Evolutionary conservation across 2,797 vertebrate genomes (phyloP), one percentile per base, ranked within the genome.

Genomic region (Leucoraja ocellata): DNA sequence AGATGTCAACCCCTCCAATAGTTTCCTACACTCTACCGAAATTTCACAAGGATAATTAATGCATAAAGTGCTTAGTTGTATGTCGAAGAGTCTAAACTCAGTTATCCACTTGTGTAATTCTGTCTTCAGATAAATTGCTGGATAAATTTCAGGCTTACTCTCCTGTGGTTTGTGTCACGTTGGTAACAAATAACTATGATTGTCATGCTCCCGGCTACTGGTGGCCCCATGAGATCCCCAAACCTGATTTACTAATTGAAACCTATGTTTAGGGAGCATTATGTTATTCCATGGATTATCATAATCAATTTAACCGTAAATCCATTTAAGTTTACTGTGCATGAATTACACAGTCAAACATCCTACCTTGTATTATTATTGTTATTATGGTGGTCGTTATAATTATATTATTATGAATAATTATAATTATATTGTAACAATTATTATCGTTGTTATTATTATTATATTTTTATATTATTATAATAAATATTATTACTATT

Each of bases 171-270:
- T 79, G 14, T 4, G 4, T 16, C 78, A 39, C 21, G 78, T 25
- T 61, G 81, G n/a, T 84, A 84, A 84, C 81, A 84, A 84, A n/a
- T 84, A 84, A 84, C 11, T 61, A 80, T 80, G 21, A 36, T 18
- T 80, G 78, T 39, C 32, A 46, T 13, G 8, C 36, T 18, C 36
- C 46, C 78, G 46, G 9, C 36, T 80, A 28, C 25, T n/a, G 54
- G 0, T 13, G n/a, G 25, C 32, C 18, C 28, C 32, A 7, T 88
- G 84, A 32, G 61, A 63, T 6, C n/a, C 36, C 36, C 11, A 13
- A n/a, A 58, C 3, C 58, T 65, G 36, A 10, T 32, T 88, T 63
- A 32, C 61, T 65, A 18, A 36, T 21, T 36, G 84, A 18, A 28
- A 36, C 28, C n/a, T 32, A 18, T 36, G 61, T 88, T 88, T 18